Conservation (phyloP, 2,797 vertebrate species). For the Mionectes olivaceus region DNA sequence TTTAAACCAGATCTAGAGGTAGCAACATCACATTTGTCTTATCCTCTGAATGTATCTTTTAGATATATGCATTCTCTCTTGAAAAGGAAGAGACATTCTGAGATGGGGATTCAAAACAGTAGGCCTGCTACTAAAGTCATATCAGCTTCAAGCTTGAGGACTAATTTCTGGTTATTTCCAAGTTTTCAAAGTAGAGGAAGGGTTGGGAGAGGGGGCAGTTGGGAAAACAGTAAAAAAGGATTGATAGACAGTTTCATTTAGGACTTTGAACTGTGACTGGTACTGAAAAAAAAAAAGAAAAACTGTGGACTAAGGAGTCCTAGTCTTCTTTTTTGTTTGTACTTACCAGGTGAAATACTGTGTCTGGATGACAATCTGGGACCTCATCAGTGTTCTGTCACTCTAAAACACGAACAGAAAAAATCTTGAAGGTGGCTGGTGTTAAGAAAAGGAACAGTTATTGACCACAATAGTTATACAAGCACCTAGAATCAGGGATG, state of each 20-base stretch:
- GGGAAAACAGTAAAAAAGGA: too few species aligned
- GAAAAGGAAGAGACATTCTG: background rate
- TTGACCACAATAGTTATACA: background rate
- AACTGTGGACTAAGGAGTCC: rapidly evolving
- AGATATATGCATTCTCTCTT: background rate
- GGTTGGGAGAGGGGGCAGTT: rapidly evolving
- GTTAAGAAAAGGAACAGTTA: background rate
- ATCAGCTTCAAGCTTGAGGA: background rate
- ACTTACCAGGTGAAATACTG: background rate
- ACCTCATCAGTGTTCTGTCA: background rate
- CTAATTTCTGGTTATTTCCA: background rate
- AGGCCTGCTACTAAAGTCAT: background rate
- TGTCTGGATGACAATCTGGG: background rate
- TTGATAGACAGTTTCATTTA: background rate
- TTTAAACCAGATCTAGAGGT: background rate
- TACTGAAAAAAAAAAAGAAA: background rate
- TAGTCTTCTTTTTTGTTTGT: background rate
- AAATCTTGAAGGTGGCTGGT: background rate
- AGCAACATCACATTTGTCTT: background rate
- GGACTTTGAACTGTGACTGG: background rate
- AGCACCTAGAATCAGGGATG: background rate
- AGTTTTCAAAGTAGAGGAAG: background rate
- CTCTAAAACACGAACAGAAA: background rate
- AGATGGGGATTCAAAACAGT: background rate
- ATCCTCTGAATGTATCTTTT: background rate